A percentile compares a stretch with the other conserved stretches of the same genome.
Evolutionary conservation across 2,113 vertebrate species (phyloP).

Genomic region (Pygoscelis antarcticus): DNA sequence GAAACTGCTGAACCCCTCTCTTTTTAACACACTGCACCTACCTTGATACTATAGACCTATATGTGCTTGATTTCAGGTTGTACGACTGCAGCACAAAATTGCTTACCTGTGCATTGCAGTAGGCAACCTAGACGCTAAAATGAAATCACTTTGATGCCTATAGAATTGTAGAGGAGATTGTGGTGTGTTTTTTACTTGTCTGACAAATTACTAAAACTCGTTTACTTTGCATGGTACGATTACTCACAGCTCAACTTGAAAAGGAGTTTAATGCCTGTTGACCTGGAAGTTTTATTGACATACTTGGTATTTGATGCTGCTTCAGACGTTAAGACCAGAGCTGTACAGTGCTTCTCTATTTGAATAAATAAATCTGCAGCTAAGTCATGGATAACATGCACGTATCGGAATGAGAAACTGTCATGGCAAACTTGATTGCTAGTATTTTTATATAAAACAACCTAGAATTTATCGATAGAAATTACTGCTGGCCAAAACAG

Average conservation of each 20-base stretch:
- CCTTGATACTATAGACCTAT: accelerated
- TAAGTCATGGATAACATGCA: background rate
- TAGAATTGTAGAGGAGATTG: background rate
- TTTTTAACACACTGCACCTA: background rate
- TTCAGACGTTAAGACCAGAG: background rate
- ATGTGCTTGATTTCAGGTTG: background rate
- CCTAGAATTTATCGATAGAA: background rate
- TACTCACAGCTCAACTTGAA: background rate
- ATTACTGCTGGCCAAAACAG: background rate
- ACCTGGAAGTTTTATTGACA: background rate
- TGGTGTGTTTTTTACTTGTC: background rate
- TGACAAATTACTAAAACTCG: background rate
- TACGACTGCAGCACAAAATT: background rate
- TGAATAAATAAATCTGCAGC: background rate
- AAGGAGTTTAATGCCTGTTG: background rate
- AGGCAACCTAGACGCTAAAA: background rate
- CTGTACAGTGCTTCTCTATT: background rate
- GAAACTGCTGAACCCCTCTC: background rate
- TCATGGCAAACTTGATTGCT: background rate
- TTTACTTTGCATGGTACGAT: background rate
- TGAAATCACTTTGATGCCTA: background rate
- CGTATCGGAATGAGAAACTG: background rate
- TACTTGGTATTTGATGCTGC: background rate
- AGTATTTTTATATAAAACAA: background rate
- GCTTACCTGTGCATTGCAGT: background rate